A percentile compares a stretch with the other conserved stretches of the same genome.
phyloP scores from a whole-genome alignment of 2,797 vertebrate species.

The Onychomys arenicola region DNA sequence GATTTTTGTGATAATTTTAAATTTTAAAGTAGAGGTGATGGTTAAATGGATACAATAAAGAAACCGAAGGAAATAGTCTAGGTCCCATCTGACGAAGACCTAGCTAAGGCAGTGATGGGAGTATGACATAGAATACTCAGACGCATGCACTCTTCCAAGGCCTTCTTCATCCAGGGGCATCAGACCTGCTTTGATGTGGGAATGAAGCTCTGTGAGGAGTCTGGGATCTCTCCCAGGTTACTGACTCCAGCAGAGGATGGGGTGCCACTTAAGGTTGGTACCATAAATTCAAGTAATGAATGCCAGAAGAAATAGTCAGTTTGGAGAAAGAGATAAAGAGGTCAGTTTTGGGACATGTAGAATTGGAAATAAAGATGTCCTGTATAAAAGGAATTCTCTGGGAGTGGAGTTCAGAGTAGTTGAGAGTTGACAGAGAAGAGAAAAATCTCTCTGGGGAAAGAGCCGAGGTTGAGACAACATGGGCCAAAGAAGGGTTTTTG shows the following conservation, averaged over 20 bases:
- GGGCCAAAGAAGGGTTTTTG: background rate
- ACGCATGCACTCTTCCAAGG: background rate
- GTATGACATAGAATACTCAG: background rate
- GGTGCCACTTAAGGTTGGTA: background rate
- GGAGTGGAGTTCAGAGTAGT: background rate
- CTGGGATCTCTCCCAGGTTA: conserved; percentile 63
- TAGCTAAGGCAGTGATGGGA: background rate
- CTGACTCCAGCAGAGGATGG: background rate
- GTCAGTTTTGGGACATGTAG: conserved; percentile 3
- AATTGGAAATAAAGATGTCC: conserved; percentile 43
- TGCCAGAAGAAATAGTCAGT: conserved; percentile 31
- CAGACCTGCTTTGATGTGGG: conserved; percentile 40
- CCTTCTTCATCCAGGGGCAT: conserved; percentile 1
- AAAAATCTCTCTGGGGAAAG: background rate
- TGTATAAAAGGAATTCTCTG: background rate
- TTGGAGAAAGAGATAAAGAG: conserved; percentile 43
- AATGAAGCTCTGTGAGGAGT: conserved; percentile 41
- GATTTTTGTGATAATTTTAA: background rate
- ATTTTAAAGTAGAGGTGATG: conserved; percentile 9
- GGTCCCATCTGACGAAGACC: background rate
- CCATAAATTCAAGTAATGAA: conserved; percentile 62
- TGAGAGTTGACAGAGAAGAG: conserved; percentile 18
- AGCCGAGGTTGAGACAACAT: background rate
- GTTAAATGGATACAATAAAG: background rate
- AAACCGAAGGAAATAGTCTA: background rate